A percentile compares a stretch with the other conserved stretches of the same genome.
Conservation (phyloP, 2,113 vertebrate species). For the Forbesichthys agassizii region DNA sequence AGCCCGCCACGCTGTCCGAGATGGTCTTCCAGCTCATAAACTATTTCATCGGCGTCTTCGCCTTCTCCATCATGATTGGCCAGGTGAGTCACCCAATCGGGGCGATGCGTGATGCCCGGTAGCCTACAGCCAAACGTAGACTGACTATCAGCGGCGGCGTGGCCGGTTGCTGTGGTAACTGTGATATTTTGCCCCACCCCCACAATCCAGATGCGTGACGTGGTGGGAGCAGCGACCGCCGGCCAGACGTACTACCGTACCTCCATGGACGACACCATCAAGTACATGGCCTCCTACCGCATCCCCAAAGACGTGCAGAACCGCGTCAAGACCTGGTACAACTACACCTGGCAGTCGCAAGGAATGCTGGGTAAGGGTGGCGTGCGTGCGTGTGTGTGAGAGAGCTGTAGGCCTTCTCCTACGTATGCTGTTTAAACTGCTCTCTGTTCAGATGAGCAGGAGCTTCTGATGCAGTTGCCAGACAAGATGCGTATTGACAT, state of each 20-base stretch:
- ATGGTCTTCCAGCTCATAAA: slow-evolving; percentile 94
- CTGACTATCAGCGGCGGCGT: background rate
- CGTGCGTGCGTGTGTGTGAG: background rate
- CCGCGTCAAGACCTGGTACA: slow-evolving; percentile 95
- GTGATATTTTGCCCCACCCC: background rate
- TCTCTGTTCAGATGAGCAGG: slow-evolving; percentile 85
- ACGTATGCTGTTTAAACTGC: too few species aligned
- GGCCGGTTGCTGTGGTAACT: background rate
- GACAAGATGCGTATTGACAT: slow-evolving; percentile 98
- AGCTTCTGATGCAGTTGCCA: slow-evolving; percentile 90
- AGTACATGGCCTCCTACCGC: slow-evolving; percentile 94
- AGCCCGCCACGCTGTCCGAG: slow-evolving; percentile 89
- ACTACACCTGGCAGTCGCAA: slow-evolving; percentile 97
- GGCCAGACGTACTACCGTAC: slow-evolving; percentile 92
- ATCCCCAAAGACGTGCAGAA: slow-evolving; percentile 91
- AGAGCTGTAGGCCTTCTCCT: background rate
- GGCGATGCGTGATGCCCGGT: background rate
- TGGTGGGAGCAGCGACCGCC: slow-evolving; percentile 91
- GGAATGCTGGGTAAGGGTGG: slow-evolving; percentile 94
- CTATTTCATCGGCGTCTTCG: slow-evolving; percentile 95
- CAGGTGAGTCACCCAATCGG: slow-evolving; percentile 79
- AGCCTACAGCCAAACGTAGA: background rate
- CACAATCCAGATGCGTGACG: slow-evolving; percentile 89
- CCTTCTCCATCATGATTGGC: slow-evolving; percentile 98
- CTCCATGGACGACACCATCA: slow-evolving; percentile 95